Evolutionary conservation across 2,113 vertebrate species (phyloP).

Genomic region (Hippolais icterina): DNA sequence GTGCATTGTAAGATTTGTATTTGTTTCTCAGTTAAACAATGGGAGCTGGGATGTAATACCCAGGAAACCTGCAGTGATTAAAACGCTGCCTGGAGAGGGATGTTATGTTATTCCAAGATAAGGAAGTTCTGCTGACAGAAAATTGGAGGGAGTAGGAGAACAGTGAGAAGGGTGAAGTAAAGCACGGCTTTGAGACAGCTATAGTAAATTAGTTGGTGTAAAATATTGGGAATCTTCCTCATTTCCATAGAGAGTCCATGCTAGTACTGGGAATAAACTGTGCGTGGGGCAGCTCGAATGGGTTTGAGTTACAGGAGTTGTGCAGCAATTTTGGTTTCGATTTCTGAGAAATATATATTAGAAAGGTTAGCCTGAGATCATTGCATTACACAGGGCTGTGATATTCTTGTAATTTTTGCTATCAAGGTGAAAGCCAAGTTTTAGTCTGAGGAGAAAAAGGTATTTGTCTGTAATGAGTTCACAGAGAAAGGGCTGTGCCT

Average conservation of each 20-base stretch:
- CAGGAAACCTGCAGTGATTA: neutral
- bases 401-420: neutral
- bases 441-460: neutral
- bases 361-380: neutral
- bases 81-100: neutral
- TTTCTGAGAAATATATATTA: neutral
- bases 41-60: neutral
- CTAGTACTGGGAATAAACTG: neutral
- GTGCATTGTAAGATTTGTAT: neutral
- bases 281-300: neutral
- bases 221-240: neutral
- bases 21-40: neutral
- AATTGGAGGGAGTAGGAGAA: neutral
- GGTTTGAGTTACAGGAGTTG: neutral
- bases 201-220: neutral
- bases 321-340: neutral
- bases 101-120: neutral
- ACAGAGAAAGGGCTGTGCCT: neutral
- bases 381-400: neutral
- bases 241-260: accelerated
- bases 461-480: neutral
- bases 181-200: neutral
- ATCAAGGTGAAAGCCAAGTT: neutral
- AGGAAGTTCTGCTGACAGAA: neutral
- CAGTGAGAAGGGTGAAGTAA: neutral